phyloP scores from a whole-genome alignment of 2,113 vertebrate genomes.

The Pseudorectes ferrugineus region DNA sequence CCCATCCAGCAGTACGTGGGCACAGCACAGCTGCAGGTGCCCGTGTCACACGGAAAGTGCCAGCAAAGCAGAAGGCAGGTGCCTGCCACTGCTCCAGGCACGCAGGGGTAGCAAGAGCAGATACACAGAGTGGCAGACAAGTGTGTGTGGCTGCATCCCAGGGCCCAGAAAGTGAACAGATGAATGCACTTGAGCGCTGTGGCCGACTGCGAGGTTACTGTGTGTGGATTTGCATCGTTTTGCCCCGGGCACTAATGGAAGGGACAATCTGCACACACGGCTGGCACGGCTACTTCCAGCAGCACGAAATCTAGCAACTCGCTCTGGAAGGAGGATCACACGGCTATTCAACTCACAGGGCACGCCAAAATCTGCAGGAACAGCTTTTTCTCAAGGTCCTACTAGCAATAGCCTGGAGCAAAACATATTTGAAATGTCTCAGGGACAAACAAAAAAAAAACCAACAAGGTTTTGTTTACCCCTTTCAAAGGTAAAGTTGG shows the following conservation, averaged over 20 bases:
- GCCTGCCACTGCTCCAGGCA: neutral
- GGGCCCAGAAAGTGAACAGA: neutral
- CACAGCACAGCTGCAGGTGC: neutral
- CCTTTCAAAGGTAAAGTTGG: neutral
- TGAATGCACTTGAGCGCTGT: accelerated
- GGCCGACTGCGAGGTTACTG: accelerated
- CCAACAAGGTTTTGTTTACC: neutral
- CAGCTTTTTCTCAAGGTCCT: neutral
- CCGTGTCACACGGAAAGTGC: accelerated
- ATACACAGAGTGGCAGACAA: neutral
- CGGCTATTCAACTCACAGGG: neutral
- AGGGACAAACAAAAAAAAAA: neutral
- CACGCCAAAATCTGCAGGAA: neutral
- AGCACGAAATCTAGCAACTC: neutral
- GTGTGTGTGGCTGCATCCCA: accelerated
- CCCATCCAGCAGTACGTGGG: neutral
- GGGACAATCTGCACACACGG: neutral
- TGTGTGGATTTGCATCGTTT: accelerated
- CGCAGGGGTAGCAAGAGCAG: accelerated
- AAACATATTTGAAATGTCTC: neutral
- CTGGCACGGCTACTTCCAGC: neutral
- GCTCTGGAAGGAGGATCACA: neutral
- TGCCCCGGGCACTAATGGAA: neutral
- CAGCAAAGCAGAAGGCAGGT: neutral
- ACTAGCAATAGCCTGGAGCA: neutral